These are phyloP conservation scores for Xiphophorus hellerii DNA, from an alignment of 2,113 vertebrate genomes.

Conservation along the genomic window DNA sequence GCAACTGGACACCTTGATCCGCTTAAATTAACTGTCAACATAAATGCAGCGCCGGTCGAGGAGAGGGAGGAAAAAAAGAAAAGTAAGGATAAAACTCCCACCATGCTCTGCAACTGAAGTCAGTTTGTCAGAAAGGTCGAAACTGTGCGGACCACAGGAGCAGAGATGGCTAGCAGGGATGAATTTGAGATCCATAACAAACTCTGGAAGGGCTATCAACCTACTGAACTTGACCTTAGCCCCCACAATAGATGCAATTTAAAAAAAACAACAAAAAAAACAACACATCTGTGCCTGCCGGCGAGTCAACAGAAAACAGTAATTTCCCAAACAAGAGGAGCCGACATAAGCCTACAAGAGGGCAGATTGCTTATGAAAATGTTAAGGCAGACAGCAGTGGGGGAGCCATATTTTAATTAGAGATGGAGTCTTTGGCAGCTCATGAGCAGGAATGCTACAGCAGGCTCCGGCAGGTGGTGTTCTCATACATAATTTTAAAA, in stretches of 20 bases:
- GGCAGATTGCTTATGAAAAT: slow-evolving; percentile 19
- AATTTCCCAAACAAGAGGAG: slow-evolving; percentile 36
- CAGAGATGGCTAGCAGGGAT: slow-evolving; percentile 55
- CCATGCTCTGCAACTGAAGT: slow-evolving; percentile 23
- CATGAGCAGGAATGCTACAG: slow-evolving; percentile 10
- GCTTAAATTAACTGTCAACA: slow-evolving; percentile 79
- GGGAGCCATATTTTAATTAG: slow-evolving; percentile 35
- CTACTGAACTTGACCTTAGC: slow-evolving; percentile 47
- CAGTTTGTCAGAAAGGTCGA: slow-evolving; percentile 52
- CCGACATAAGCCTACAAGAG: slow-evolving; percentile 1
- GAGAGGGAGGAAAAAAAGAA: slow-evolving; percentile 43
- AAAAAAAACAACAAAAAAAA: background rate
- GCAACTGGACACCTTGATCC: slow-evolving; percentile 74
- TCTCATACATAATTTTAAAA: slow-evolving; percentile 2
- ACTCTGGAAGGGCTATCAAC: slow-evolving; percentile 52
- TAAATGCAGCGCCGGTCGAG: slow-evolving; percentile 60
- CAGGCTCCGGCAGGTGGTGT: slow-evolving; percentile 19
- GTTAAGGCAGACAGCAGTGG: slow-evolving; percentile 21
- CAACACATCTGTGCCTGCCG: slow-evolving; percentile 17
- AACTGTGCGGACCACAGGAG: slow-evolving; percentile 44
- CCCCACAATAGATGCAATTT: slow-evolving; percentile 43
- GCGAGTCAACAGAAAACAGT: slow-evolving; percentile 12
- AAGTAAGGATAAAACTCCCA: slow-evolving; percentile 34
- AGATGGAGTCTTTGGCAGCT: slow-evolving; percentile 23
- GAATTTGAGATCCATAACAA: slow-evolving; percentile 67